A percentile compares a stretch with the other conserved stretches of the same genome.
phyloP scores from a whole-genome alignment of 1,140 invertebrate genomes.

The Oedothorax gibbosus region DNA sequence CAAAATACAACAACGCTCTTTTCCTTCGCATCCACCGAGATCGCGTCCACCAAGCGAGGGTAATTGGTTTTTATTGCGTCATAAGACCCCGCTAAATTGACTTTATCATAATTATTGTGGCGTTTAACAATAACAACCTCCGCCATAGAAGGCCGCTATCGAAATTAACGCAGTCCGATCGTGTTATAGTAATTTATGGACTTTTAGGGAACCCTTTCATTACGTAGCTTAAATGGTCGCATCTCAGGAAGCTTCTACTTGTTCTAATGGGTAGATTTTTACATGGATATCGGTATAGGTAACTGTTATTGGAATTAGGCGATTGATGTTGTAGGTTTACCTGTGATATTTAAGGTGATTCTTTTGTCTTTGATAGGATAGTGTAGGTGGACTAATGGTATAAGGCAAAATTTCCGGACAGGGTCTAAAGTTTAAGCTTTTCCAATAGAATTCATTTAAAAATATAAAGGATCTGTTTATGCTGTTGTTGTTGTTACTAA shows the following conservation, averaged over 20 bases:
- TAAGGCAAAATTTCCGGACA: too few species aligned
- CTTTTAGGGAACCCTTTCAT: conserved; percentile 7
- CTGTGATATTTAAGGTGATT: too few species aligned
- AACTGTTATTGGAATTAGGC: too few species aligned
- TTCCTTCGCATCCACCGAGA: conserved; percentile 11
- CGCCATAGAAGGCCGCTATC: conserved; percentile 40
- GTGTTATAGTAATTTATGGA: conserved; percentile 57
- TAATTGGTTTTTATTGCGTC: conserved; percentile 60
- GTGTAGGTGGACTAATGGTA: too few species aligned
- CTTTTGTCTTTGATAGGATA: too few species aligned
- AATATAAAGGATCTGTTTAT: too few species aligned
- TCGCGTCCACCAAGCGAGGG: conserved; percentile 40
- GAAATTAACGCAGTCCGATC: conserved; percentile 56
- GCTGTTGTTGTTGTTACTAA: too few species aligned
- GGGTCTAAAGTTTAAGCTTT: too few species aligned
- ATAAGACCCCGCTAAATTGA: conserved; percentile 59
- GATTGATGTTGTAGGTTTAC: too few species aligned
- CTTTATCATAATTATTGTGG: conserved; percentile 61
- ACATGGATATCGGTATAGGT: too few species aligned
- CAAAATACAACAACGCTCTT: too few species aligned
- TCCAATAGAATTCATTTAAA: too few species aligned
- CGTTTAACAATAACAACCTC: conserved; percentile 56
- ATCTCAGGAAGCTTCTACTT: conserved; percentile 30
- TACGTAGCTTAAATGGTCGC: conserved; percentile 19
- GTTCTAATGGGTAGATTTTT: conserved; percentile 44